Base-by-base conservation (phyloP, 2,797 vertebrate genomes). In the Catamblyrhynchus diadema region DNA sequence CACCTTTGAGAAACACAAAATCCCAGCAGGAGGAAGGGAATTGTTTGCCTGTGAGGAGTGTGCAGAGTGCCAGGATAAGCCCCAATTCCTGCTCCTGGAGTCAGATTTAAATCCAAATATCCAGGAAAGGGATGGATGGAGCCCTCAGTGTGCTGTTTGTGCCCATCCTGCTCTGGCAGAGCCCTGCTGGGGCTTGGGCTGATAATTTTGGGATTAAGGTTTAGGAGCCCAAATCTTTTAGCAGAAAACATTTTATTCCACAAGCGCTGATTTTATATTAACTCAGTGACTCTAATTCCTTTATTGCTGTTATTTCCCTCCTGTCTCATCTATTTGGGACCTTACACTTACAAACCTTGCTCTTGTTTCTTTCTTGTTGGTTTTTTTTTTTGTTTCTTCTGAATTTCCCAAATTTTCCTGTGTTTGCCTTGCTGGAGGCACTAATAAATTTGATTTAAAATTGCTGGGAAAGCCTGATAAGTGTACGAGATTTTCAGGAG, bases 1-100 rank as follows among this genome's bases (percentile, higher is more conserved):
- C 3, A 1, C 13, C 44, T 6, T 2, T 4, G 42, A 10, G 56
- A n/a, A 35, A 6, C 50, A 41, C 67, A 2, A 2, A 33, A 11
- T 1, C 1, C 0, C 37, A 33, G 50, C 15, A 33, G 45, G 19
- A 59, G 27, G 41, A 8, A 25, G 41, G n/a, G 47, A 28, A n/a
- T 19, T n/a, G 32, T 53, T 59, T 16, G 35, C 32, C 47, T 0
- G 22, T n/a, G 24, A 24, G 33, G 30, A 30, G 81, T 6, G 15
- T 7, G 16, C 10, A 39, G 50, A 39, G 16, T 22, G 32, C 4
- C 64, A 8, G 44, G 61, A 22, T 50, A 25, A 62, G 12, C 35
- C 39, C 44, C 4, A 7, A 12, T n/a, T 35, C 45, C 59, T 35
- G 28, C 24, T 8, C 17, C 19, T 5, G 45, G 53, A n/a, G 20